phyloP scores from a whole-genome alignment of 2,888 invertebrate species.

The Trichogramma evanescens region DNA sequence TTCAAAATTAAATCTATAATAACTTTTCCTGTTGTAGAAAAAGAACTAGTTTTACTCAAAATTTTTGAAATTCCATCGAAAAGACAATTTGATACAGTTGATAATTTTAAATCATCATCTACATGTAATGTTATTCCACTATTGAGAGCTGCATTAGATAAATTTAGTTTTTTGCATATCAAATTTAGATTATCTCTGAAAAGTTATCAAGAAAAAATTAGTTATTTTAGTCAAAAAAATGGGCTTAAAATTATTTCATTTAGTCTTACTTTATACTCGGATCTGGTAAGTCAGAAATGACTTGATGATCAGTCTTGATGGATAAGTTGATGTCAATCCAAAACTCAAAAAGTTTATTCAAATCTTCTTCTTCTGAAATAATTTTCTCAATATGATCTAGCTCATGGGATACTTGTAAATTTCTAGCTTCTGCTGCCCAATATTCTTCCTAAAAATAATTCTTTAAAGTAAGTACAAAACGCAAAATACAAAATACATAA shows the following conservation, averaged over 20 bases:
- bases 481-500: not conserved
- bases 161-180: not conserved
- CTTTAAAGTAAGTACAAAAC: slow-evolving; percentile 1
- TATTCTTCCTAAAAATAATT: slow-evolving; percentile 50
- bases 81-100: slow-evolving; percentile 28
- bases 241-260: not conserved
- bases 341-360: slow-evolving; percentile 36
- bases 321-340: slow-evolving; percentile 41
- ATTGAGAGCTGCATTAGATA: not conserved
- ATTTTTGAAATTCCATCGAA: slow-evolving; percentile 34
- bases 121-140: not conserved
- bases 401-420: slow-evolving; percentile 48
- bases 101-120: slow-evolving; percentile 3
- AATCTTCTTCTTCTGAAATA: slow-evolving; percentile 26
- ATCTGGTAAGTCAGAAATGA: slow-evolving; percentile 35
- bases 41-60: slow-evolving; percentile 28
- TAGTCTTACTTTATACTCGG: slow-evolving; percentile 30
- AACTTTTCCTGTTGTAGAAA: slow-evolving; percentile 27
- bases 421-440: slow-evolving; percentile 55
- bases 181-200: slow-evolving; percentile 10
- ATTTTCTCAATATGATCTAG: slow-evolving; percentile 32
- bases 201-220: not conserved
- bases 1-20: slow-evolving; percentile 34
- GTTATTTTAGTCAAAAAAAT: not conserved
- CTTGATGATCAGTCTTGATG: slow-evolving; percentile 29